phyloP scores from a whole-genome alignment of 2,113 vertebrate genomes.

The Indicator indicator region DNA sequence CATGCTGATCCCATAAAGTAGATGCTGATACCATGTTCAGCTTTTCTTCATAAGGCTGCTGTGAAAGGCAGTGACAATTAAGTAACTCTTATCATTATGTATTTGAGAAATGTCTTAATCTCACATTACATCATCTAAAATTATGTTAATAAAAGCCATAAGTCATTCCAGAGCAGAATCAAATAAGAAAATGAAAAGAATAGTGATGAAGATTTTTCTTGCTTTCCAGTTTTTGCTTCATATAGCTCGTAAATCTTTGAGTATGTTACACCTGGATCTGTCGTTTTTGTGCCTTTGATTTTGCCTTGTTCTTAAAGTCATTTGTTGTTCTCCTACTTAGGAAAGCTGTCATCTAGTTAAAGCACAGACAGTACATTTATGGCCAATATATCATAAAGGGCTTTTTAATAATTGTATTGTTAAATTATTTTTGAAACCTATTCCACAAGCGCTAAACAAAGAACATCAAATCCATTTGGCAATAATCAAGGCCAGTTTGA shows the following conservation, averaged over 20 bases:
- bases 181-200: not conserved
- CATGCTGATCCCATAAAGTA: not conserved
- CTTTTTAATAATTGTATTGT: not conserved
- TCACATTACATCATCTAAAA: not conserved
- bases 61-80: not conserved
- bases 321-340: not conserved
- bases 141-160: not conserved
- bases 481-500: not conserved
- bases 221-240: not conserved
- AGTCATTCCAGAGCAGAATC: not conserved
- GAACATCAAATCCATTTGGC: not conserved
- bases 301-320: not conserved
- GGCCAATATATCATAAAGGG: fast-evolving
- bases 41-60: not conserved
- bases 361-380: not conserved
- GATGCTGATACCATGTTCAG: not conserved
- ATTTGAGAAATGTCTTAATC: not conserved
- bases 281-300: not conserved
- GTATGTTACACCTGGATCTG: not conserved
- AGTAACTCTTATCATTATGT: not conserved
- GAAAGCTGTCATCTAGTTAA: not conserved
- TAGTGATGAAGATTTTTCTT: not conserved
- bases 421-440: not conserved
- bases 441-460: not conserved
- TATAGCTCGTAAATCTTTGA: not conserved